A percentile compares a stretch with the other conserved stretches of the same genome.
phyloP scores from a whole-genome alignment of 2,888 invertebrate species.

The Limnephilus lunatus region DNA sequence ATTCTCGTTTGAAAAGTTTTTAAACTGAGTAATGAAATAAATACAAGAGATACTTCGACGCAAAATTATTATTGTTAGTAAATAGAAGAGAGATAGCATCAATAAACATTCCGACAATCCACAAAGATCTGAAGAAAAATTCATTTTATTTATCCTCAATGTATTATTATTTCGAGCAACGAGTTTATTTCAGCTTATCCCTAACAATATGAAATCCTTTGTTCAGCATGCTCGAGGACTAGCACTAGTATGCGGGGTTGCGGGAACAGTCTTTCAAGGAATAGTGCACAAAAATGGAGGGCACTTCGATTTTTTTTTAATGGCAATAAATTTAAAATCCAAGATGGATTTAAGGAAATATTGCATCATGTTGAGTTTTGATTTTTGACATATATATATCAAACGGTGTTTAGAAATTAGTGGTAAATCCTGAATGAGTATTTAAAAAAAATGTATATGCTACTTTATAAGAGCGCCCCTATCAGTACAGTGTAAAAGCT shows the following conservation, averaged over 20 bases:
- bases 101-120: neutral
- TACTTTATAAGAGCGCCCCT: too few species aligned
- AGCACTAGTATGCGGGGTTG: neutral
- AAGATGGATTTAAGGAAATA: too few species aligned
- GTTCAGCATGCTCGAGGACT: neutral
- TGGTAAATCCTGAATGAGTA: too few species aligned
- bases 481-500: too few species aligned
- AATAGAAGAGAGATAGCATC: neutral
- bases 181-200: neutral
- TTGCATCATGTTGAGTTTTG: too few species aligned
- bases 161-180: neutral
- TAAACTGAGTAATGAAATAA: neutral
- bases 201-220: neutral
- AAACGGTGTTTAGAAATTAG: too few species aligned
- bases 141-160: neutral
- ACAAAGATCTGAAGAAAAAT: neutral
- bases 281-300: too few species aligned
- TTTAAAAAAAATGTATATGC: too few species aligned
- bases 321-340: too few species aligned
- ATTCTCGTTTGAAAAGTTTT: neutral
- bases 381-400: too few species aligned
- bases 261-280: too few species aligned
- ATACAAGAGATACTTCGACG: neutral
- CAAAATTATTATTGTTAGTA: neutral
- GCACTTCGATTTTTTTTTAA: too few species aligned